These are phyloP conservation scores for Schrankia costaestrigalis DNA, from an alignment of 2,888 invertebrate genomes.

Conservation along the genomic window DNA sequence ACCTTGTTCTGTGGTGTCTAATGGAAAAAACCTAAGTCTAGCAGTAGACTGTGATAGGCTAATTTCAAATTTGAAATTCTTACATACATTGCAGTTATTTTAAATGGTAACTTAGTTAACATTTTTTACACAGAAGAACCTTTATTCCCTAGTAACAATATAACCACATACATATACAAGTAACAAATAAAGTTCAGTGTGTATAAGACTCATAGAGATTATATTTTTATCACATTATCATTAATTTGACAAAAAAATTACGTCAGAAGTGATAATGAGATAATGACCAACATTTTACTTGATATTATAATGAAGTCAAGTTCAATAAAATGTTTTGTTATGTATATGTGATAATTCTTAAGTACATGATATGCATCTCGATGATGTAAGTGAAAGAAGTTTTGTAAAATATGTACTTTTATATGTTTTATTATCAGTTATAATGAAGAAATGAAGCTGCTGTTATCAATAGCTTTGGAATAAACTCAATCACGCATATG, in stretches of 20 bases:
- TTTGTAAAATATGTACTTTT: no score
- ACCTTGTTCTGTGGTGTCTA: no score
- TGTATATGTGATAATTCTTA: neutral
- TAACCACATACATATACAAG: conserved; percentile 16
- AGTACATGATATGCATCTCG: no score
- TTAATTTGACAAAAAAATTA: conserved; percentile 35
- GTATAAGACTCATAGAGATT: conserved; percentile 43
- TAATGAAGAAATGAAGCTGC: no score
- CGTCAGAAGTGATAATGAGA: conserved; percentile 46
- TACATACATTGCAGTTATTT: no score
- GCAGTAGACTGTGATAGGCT: no score
- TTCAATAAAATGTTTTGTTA: conserved; percentile 37
- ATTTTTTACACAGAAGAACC: no score
- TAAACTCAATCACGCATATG: no score
- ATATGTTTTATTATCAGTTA: neutral
- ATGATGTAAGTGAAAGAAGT: neutral
- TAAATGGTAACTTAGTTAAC: no score
- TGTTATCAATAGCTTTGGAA: no score
- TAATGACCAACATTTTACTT: conserved; percentile 45
- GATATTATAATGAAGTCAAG: conserved; percentile 48
- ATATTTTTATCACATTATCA: conserved; percentile 50
- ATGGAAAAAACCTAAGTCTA: no score
- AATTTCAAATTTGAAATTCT: no score
- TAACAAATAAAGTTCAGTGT: conserved; percentile 14
- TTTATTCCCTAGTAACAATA: conserved; percentile 12